A percentile compares a stretch with the other conserved stretches of the same genome.
Conservation (phyloP, 35 echinoderm and acorn worm species). For the Strongylocentrotus purpuratus region DNA sequence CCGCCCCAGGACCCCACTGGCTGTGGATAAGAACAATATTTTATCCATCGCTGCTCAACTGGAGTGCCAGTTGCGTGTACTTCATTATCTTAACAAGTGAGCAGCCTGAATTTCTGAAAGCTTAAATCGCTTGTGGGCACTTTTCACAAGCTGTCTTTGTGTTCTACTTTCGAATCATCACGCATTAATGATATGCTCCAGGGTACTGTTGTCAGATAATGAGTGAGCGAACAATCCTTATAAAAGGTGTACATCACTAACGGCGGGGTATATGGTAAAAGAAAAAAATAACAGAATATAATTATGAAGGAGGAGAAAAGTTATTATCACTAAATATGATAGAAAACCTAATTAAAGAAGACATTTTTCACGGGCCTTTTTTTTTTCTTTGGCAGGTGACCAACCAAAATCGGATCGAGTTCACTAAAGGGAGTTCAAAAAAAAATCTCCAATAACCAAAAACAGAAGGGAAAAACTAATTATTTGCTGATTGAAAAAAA, state of each 20-base stretch:
- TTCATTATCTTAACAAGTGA: slow-evolving; percentile 5
- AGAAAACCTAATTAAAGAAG: too few species aligned
- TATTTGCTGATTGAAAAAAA: too few species aligned
- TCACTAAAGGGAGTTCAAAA: too few species aligned
- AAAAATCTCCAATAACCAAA: too few species aligned
- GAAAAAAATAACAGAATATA: too few species aligned
- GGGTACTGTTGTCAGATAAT: neutral
- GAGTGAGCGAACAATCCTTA: neutral
- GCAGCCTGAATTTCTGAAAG: slow-evolving; percentile 16
- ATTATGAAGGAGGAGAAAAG: too few species aligned
- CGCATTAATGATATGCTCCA: neutral
- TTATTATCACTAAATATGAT: too few species aligned
- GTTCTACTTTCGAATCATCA: slow-evolving; percentile 17
- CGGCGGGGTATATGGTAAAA: too few species aligned
- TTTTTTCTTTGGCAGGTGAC: too few species aligned
- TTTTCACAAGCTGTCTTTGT: slow-evolving; percentile 1
- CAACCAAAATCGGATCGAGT: too few species aligned
- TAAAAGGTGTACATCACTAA: neutral
- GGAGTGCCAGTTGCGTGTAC: neutral
- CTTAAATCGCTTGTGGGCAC: neutral
- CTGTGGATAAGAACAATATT: neutral
- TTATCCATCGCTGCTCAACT: neutral
- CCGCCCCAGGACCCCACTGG: neutral
- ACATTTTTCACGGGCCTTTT: too few species aligned
- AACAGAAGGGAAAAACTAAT: too few species aligned